Base-by-base conservation (phyloP, 2,888 invertebrate genomes). In the Pyrochroa serraticornis region DNA sequence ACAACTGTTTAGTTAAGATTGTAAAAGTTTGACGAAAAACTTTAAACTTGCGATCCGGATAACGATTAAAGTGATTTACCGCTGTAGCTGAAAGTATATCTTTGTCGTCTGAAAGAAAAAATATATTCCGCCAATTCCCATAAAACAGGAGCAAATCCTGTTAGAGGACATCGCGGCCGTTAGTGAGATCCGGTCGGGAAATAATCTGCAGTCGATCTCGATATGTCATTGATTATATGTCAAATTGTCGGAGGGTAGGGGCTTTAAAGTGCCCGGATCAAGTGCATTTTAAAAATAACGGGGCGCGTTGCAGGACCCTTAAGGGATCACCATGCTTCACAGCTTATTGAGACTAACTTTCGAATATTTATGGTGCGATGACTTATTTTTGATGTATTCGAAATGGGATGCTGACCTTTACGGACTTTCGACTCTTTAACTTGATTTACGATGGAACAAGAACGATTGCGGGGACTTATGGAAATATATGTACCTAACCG, bases 201-300 rank as follows among this genome's bases (percentile, higher is more conserved):
- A 43, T 43, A 43, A 43, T 43, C 43, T 43, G 43, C 43, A 2
- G 41, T 35, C 57, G 58, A 53, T 57, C 53, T 57, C 61, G 50
- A 62, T 62, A 41, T 56, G 55, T 53, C 62, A 64, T 64, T 53
- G 64, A 64, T 64, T 62, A 62, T 58, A 50, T 56, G 64, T 62
- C 64, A 64, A 53, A 60, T 46, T 50, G 62, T 52, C 44, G 45
- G 31, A 39, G 49, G 38, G 48, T 61, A 34, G 54, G 47, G 49
- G 52, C 46, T 58, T 60, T 64, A 64, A 64, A 63, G 58, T 60
- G 64, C 22, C 53, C 41, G 62, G 64, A 63, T 64, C 62, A 60
- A 58, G 64, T 60, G 56, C 62, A 58, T 63, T 64, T 64, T 59
- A 59, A 56, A 64, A 63, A 64, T 60, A 58, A 62, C 60, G 22